phyloP scores from a whole-genome alignment of 1,140 invertebrate genomes.

The Akabosia matsudoensis region DNA sequence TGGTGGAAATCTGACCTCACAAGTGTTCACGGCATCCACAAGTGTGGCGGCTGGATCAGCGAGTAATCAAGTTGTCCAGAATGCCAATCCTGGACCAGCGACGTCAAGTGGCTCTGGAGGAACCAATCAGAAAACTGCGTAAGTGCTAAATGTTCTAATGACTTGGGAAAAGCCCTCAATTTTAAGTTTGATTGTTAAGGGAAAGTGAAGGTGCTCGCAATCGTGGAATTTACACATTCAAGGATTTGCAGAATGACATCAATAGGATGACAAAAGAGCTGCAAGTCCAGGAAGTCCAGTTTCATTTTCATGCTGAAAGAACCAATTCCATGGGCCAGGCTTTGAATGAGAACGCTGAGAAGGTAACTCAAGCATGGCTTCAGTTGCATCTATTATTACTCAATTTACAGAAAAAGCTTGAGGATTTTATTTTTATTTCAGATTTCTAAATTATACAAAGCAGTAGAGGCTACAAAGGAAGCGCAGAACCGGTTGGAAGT shows the following conservation, averaged over 20 bases:
- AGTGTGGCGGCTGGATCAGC: no score
- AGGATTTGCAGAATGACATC: conserved; percentile 84
- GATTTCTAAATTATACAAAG: conserved; percentile 66
- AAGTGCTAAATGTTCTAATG: no score
- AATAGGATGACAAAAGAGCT: conserved; percentile 94
- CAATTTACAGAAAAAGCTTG: background rate
- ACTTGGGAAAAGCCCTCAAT: no score
- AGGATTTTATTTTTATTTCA: background rate
- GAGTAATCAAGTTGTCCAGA: no score
- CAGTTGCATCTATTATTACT: no score
- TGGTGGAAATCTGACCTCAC: no score
- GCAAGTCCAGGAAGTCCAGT: conserved; percentile 88
- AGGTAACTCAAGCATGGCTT: conserved; percentile 55
- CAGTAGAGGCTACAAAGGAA: conserved; percentile 77
- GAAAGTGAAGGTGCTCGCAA: background rate
- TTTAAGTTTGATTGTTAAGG: no score
- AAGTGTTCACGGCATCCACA: no score
- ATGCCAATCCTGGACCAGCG: no score
- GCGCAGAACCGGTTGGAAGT: conserved; percentile 89
- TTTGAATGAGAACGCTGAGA: conserved; percentile 87
- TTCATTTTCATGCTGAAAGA: conserved; percentile 89
- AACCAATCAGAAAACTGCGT: no score
- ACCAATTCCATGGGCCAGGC: conserved; percentile 93
- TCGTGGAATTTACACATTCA: conserved; percentile 73
- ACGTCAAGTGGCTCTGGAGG: no score